Evolutionary conservation across 2,888 invertebrate species (phyloP), one percentile per base, ranked within the genome.

Genomic region (Pheosia gnoma): DNA sequence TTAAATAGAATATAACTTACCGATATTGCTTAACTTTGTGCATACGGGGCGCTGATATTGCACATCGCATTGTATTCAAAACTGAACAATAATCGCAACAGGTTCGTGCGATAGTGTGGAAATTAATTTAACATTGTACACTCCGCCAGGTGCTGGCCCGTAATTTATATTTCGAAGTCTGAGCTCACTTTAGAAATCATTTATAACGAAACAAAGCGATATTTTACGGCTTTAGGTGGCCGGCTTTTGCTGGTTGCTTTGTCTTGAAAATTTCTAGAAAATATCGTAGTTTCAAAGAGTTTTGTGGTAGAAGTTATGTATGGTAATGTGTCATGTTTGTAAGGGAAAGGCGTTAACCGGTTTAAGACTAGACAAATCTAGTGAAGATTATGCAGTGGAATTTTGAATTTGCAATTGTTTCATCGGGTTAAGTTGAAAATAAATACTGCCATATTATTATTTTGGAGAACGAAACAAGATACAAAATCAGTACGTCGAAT

Each of bases 121-220:
- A 78, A 72, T 79, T 79, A 79, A 78, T 79, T 70, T 71, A 64
- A 70, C 70, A 75, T 76, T 78, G 71, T 70, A 67, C 68, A 65
- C 66, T 62, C 64, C 63, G 60, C 63, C 64, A 64, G 68, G 70
- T 67, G 72, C 62, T 75, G 72, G 73, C 53, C 60, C 59, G 58
- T 79, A 68, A 73, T 76, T 78, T 75, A 77, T 79, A 77, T 73
- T 74, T 66, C 60, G 47, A 71, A 75, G 65, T 68, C 61, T 67
- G 60, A 59, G 64, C 69, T 68, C 66, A 74, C 67, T 77, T 77
- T 67, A 59, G 65, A 71, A 72, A 72, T 71, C 65, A 72, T 69
- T 73, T 74, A 68, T 68, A 67, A 68, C 61, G 53, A 62, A 65
- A 71, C 71, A 74, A 74, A 68, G 61, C 61, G 61, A 59, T 63